Percentiles rank a stretch among this genome's conserved stretches.
Conservation (phyloP, 2,797 vertebrate species). For the Echeneis naucrates region DNA sequence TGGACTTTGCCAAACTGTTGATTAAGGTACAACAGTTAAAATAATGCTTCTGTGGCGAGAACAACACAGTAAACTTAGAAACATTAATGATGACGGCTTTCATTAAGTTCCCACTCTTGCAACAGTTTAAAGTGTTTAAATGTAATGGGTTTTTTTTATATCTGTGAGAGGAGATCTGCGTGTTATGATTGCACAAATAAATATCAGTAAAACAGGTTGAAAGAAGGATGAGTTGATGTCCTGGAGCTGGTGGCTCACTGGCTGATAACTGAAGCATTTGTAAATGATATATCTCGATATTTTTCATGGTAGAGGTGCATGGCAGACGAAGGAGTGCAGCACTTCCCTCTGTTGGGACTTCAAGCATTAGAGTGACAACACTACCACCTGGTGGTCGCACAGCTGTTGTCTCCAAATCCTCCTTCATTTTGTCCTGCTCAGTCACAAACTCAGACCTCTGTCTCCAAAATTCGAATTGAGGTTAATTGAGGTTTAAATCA, state of each 20-base stretch:
- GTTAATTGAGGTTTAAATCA: neutral
- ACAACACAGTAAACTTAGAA: too few species aligned
- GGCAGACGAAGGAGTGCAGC: neutral
- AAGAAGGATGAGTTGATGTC: neutral
- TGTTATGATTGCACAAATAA: neutral
- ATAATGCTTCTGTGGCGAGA: too few species aligned
- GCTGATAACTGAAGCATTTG: neutral
- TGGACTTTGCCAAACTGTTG: too few species aligned
- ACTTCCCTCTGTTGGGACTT: neutral
- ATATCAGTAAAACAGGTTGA: neutral
- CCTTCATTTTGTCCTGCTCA: neutral
- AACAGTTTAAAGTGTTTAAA: too few species aligned
- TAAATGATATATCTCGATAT: neutral
- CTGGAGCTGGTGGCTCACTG: neutral
- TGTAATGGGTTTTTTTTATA: too few species aligned
- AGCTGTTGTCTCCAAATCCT: too few species aligned
- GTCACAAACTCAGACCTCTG: neutral
- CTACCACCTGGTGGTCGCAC: conserved; percentile 76
- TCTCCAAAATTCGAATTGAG: neutral
- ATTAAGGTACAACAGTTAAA: too few species aligned
- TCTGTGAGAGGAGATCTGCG: too few species aligned
- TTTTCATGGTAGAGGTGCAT: neutral
- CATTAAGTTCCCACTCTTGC: too few species aligned
- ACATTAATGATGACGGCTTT: too few species aligned
- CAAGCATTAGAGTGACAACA: conserved; percentile 37